phyloP scores from a whole-genome alignment of 2,888 invertebrate genomes.

The Synergus japonicus region DNA sequence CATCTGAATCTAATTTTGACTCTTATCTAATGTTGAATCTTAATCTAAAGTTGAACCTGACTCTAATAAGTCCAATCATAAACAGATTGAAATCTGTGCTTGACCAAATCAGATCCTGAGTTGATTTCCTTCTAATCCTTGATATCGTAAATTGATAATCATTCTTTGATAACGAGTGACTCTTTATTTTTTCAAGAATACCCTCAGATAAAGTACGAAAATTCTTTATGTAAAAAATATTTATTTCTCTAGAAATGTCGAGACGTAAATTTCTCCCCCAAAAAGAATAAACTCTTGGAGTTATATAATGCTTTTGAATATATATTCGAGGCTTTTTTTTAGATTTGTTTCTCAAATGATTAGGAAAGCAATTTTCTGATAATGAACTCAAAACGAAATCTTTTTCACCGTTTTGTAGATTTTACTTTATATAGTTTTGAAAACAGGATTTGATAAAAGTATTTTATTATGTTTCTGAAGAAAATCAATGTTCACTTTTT shows the following conservation, averaged over 20 bases:
- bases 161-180: background rate
- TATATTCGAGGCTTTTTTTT: background rate
- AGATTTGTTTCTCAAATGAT: background rate
- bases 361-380: background rate
- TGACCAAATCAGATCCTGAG: background rate
- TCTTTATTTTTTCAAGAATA: background rate
- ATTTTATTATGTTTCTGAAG: background rate
- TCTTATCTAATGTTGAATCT: no score
- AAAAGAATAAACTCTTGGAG: slow-evolving; percentile 17
- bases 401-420: background rate
- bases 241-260: slow-evolving; percentile 13
- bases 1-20: no score
- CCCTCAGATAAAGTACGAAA: slow-evolving; percentile 23
- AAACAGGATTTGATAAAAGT: background rate
- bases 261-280: slow-evolving; percentile 7
- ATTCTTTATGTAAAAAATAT: background rate
- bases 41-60: background rate
- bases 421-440: background rate
- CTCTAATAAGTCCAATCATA: background rate
- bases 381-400: background rate
- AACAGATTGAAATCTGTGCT: background rate
- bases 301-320: background rate
- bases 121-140: background rate
- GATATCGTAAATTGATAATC: background rate
- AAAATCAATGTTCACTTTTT: no score